Conservation (phyloP, 2,888 invertebrate species). For the Cryptocheilus praepositus region DNA sequence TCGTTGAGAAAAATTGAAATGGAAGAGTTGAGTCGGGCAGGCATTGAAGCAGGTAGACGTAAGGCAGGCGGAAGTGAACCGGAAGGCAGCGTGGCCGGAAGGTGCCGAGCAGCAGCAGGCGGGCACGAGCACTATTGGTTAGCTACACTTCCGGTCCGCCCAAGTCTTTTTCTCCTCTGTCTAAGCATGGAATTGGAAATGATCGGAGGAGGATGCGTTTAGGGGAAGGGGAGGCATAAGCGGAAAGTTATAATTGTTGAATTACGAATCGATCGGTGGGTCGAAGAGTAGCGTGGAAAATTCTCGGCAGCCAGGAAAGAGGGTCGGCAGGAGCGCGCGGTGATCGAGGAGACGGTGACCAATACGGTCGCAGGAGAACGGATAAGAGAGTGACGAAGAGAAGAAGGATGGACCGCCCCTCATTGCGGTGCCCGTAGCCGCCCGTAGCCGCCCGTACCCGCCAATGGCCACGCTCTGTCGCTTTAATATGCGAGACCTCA, state of each 20-base stretch:
- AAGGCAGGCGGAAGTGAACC: too few relatives aligned
- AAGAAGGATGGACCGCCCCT: slow-evolving; percentile 60
- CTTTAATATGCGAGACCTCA: slow-evolving; percentile 58
- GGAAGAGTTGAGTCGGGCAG: too few relatives aligned
- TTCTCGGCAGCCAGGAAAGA: slow-evolving; percentile 6
- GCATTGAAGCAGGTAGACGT: too few relatives aligned
- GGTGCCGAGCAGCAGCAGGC: too few relatives aligned
- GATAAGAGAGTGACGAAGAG: slow-evolving; percentile 45
- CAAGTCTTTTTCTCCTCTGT: too few relatives aligned
- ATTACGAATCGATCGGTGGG: neutral
- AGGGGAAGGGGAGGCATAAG: neutral
- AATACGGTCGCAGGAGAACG: slow-evolving; percentile 59
- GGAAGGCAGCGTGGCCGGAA: too few relatives aligned
- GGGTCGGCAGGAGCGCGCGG: slow-evolving; percentile 35
- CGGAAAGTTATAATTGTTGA: neutral
- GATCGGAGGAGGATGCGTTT: too few relatives aligned
- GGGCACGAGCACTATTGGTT: too few relatives aligned
- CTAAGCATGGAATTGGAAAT: too few relatives aligned
- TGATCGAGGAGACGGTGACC: slow-evolving; percentile 57
- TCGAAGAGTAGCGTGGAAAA: slow-evolving; percentile 17
- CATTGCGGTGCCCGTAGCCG: slow-evolving; percentile 31
- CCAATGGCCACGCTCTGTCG: slow-evolving; percentile 57
- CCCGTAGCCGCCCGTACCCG: slow-evolving; percentile 22
- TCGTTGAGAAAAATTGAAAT: neutral
- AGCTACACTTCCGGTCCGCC: too few relatives aligned